Evolutionary conservation across 2,888 invertebrate species (phyloP), one percentile per base, ranked within the genome.

Genomic region (Hololepta plana): DNA sequence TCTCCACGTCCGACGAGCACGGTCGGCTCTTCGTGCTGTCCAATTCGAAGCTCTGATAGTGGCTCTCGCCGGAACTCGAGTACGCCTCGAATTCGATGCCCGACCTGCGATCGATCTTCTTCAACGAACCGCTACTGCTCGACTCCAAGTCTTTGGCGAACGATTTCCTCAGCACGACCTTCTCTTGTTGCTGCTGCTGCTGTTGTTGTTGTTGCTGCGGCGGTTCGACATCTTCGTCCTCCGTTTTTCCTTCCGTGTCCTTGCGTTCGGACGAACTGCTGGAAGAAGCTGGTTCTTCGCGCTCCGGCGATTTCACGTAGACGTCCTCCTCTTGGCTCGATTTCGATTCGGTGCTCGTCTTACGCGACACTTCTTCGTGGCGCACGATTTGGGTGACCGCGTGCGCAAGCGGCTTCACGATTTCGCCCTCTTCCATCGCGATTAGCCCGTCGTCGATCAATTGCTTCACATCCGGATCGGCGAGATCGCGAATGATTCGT

Each of bases 51-150:
- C 87, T 87, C 35, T 82, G 84, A 46, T 85, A 85, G 39, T 80
- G 79, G 45, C 85, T 85, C 42, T 82, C 84, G 9, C 85, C 84
- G 8, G 84, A 85, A 54, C 85, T 85, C 1, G 84, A 84, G 53
- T 76, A 76, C 3, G 70, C 62, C 49, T 87, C 85, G 12, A 75
- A 61, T 41, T 84, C 82, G 12, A 77, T 69, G 17, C 74, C 74
- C 1, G 82, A 81, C 43, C 72, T 69, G 25, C 80, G 61, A 36
- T 77, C 79, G 2, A 53, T 56, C 20, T 52, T 56, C 3, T 55
- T 39, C 21, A 44, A 43, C 8, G 47, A 44, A 25, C 49, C 49
- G 28, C 47, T 46, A 29, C 51, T 51, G 41, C 44, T 59, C 38
- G 35, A 55, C 42, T 32, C 59, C 35, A 38, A 17, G 7, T 17